Evolutionary conservation across 2,797 vertebrate species (phyloP).

Genomic region (Cetoscarus ocellatus): DNA sequence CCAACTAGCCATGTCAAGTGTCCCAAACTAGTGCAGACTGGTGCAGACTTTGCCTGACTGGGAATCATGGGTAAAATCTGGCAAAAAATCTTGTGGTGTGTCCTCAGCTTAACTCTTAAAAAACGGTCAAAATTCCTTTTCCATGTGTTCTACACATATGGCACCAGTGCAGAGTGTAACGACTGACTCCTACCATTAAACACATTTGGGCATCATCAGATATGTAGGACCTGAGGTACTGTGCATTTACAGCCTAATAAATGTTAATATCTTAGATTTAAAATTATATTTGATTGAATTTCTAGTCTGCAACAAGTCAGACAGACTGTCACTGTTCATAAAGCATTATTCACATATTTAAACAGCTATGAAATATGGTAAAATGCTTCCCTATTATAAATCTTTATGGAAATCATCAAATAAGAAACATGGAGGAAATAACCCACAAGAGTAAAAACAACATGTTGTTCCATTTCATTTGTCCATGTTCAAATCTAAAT

Average conservation of each 20-base stretch:
- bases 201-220: slow-evolving; percentile 4
- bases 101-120: too few species aligned
- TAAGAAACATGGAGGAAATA: slow-evolving; percentile 9
- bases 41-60: too few species aligned
- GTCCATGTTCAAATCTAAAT: slow-evolving; percentile 15
- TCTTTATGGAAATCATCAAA: slow-evolving; percentile 19
- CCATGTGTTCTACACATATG: not conserved
- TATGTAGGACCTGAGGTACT: slow-evolving; percentile 61
- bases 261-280: slow-evolving; percentile 26
- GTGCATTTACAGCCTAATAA: slow-evolving; percentile 29
- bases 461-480: slow-evolving; percentile 3
- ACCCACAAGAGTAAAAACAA: slow-evolving; percentile 13
- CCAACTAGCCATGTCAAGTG: too few species aligned
- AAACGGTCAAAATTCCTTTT: not conserved
- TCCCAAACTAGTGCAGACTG: too few species aligned
- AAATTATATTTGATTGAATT: slow-evolving; percentile 24
- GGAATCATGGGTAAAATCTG: too few species aligned
- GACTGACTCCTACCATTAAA: not conserved
- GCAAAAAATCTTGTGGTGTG: too few species aligned
- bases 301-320: slow-evolving; percentile 25
- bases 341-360: slow-evolving; percentile 13
- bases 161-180: slow-evolving; percentile 2
- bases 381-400: slow-evolving; percentile 23
- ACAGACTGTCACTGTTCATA: slow-evolving; percentile 8
- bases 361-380: slow-evolving; percentile 1